Evolutionary conservation across 2,888 invertebrate species (phyloP).

Genomic region (Torymus texanus): DNA sequence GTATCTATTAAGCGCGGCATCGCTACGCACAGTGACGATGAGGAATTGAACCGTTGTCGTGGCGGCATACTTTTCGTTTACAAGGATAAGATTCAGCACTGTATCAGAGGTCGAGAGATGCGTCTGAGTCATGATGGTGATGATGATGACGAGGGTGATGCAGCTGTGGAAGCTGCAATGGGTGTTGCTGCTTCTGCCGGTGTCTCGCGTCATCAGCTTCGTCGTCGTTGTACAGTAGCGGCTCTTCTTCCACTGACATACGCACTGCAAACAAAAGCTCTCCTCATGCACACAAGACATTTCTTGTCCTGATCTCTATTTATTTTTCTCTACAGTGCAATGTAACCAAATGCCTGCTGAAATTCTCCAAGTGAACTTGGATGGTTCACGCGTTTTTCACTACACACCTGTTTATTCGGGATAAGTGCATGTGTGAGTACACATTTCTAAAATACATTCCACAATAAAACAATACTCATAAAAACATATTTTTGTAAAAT

Average conservation of each 20-base stretch:
- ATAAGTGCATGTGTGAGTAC: no score
- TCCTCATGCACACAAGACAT: slow-evolving; percentile 69
- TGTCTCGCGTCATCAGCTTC: no score
- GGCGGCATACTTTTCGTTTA: no score
- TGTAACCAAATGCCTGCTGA: slow-evolving; percentile 40
- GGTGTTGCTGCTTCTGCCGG: slow-evolving; percentile 56
- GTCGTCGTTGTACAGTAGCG: slow-evolving; percentile 65
- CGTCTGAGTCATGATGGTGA: slow-evolving; percentile 66
- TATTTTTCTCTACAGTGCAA: slow-evolving; percentile 35
- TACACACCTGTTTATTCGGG: no score
- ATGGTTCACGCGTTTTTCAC: no score
- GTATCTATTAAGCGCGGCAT: slow-evolving; percentile 1
- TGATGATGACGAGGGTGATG: slow-evolving; percentile 49
- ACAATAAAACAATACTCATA: no score
- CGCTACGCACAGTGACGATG: slow-evolving; percentile 21
- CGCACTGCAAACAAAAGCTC: slow-evolving; percentile 72
- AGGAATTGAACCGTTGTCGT: no score
- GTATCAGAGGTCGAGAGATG: slow-evolving; percentile 70
- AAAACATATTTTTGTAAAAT: no score
- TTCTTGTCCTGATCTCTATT: slow-evolving; percentile 35
- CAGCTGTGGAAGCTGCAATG: not conserved
- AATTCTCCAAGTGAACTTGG: not conserved
- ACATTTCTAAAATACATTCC: no score
- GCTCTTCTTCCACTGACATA: slow-evolving; percentile 71
- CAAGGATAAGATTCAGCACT: slow-evolving; percentile 8